Evolutionary conservation across 2,797 vertebrate genomes (phyloP).

Genomic region (Apogon talboti): DNA sequence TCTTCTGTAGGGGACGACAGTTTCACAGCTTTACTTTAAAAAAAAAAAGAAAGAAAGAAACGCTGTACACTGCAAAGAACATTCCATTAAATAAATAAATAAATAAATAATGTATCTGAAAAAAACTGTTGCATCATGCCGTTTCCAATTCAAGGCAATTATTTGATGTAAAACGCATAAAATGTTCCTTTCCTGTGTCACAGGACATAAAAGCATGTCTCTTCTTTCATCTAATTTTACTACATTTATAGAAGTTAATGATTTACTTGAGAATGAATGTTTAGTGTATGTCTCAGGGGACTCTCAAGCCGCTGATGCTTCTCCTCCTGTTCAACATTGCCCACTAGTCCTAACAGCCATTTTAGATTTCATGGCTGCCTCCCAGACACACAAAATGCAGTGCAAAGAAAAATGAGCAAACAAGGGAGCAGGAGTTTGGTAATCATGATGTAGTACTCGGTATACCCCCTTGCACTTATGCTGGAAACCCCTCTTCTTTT

Average conservation of each 20-base stretch:
- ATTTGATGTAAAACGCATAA: too few species aligned
- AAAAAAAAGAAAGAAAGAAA: too few species aligned
- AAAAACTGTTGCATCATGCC: too few species aligned
- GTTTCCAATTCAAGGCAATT: too few species aligned
- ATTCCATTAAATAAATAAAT: too few species aligned
- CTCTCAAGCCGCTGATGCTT: constrained; percentile 24
- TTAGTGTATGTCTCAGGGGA: constrained; percentile 52
- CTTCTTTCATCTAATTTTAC: not conserved
- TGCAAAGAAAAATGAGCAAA: constrained; percentile 13
- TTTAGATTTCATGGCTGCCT: constrained; percentile 72
- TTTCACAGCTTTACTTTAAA: too few species aligned
- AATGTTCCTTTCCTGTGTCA: too few species aligned
- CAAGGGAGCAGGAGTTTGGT: constrained; percentile 6
- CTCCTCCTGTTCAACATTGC: constrained; percentile 52
- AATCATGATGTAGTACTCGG: constrained; percentile 30
- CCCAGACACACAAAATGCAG: constrained; percentile 30
- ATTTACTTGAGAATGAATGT: constrained; percentile 32
- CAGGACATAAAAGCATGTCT: not conserved
- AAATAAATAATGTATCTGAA: too few species aligned
- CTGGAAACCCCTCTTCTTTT: constrained; percentile 73
- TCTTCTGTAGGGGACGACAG: too few species aligned
- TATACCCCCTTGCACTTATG: constrained; percentile 40
- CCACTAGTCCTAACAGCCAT: constrained; percentile 75
- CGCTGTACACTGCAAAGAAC: too few species aligned
- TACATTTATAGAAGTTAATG: not conserved